A percentile compares a stretch with the other conserved stretches of the same genome.
Evolutionary conservation across 1,140 invertebrate genomes (phyloP).

Genomic region (Drosophila oshimai): DNA sequence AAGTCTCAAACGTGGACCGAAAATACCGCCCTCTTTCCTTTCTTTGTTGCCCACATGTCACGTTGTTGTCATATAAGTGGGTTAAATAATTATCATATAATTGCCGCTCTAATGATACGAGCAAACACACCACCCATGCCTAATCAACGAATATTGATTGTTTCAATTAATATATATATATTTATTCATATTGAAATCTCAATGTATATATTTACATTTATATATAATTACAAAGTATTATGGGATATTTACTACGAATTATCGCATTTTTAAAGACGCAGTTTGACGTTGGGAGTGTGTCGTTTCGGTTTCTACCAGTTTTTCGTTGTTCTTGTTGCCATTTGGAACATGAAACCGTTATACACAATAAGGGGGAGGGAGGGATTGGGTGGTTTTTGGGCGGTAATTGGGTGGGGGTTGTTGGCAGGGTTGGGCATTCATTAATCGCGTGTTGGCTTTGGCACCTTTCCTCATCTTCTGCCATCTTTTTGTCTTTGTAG

Average conservation of each 20-base stretch:
- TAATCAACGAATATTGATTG: constrained; percentile 11
- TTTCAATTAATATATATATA: constrained; percentile 22
- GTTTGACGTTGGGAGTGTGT: constrained; percentile 20
- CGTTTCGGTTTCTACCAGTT: constrained; percentile 20
- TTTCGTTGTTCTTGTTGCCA: constrained; percentile 29
- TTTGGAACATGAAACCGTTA: constrained; percentile 46
- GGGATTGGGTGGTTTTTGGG: not conserved
- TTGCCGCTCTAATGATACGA: constrained; percentile 36
- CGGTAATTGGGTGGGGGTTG: constrained; percentile 1
- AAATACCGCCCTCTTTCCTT: not conserved
- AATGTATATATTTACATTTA: constrained; percentile 1
- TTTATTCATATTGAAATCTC: constrained; percentile 1
- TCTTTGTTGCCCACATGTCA: constrained; percentile 9
- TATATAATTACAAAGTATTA: constrained; percentile 8
- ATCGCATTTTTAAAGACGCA: constrained; percentile 56
- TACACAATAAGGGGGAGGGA: not conserved
- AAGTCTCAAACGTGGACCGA: not conserved
- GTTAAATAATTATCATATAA: constrained; percentile 63
- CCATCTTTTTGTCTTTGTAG: not conserved
- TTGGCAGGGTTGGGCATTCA: constrained; percentile 12
- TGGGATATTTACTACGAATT: constrained; percentile 38
- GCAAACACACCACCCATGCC: not conserved
- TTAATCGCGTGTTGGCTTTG: constrained; percentile 41
- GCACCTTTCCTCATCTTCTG: not conserved
- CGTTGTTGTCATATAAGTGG: constrained; percentile 34